These are phyloP conservation scores for Chrysoperla carnea DNA, from an alignment of 1,140 invertebrate species.

Conservation along the genomic window DNA sequence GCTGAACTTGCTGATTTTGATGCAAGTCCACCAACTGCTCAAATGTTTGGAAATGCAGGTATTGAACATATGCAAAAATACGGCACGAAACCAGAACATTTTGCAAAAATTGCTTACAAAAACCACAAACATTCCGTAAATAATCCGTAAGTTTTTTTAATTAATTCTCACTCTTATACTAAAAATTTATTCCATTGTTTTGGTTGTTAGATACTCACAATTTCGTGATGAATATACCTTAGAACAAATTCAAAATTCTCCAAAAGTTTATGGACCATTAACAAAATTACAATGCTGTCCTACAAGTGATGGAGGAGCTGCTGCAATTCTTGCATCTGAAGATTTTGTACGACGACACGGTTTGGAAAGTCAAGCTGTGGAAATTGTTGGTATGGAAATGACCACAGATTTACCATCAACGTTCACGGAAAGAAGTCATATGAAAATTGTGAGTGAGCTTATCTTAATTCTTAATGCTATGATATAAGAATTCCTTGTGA, in stretches of 20 bases:
- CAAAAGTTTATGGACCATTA: conserved; percentile 69
- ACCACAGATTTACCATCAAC: conserved; percentile 74
- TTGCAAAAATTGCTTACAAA: conserved; percentile 95
- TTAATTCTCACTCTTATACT: conserved; percentile 1
- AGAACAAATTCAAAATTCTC: conserved; percentile 75
- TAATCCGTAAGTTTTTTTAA: conserved; percentile 56
- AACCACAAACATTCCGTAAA: conserved; percentile 94
- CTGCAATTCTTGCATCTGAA: conserved; percentile 79
- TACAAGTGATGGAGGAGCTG: conserved; percentile 90
- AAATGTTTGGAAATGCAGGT: conserved; percentile 94
- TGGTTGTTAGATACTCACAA: conserved; percentile 56
- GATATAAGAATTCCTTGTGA: not conserved
- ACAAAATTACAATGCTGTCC: conserved; percentile 95
- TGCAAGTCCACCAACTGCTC: conserved; percentile 70
- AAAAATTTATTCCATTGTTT: conserved; percentile 5
- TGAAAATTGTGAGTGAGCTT: conserved; percentile 62
- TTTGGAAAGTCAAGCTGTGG: conserved; percentile 72
- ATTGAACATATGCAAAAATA: conserved; percentile 95
- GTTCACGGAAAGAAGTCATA: conserved; percentile 68
- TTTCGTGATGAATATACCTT: conserved; percentile 78
- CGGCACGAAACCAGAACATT: conserved; percentile 79
- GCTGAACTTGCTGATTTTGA: conserved; percentile 61
- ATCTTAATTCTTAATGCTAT: too few relatives aligned
- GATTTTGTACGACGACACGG: conserved; percentile 71
- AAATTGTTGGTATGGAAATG: conserved; percentile 95